phyloP scores from a whole-genome alignment of 2,888 invertebrate species.

The Latrodectus hesperus region DNA sequence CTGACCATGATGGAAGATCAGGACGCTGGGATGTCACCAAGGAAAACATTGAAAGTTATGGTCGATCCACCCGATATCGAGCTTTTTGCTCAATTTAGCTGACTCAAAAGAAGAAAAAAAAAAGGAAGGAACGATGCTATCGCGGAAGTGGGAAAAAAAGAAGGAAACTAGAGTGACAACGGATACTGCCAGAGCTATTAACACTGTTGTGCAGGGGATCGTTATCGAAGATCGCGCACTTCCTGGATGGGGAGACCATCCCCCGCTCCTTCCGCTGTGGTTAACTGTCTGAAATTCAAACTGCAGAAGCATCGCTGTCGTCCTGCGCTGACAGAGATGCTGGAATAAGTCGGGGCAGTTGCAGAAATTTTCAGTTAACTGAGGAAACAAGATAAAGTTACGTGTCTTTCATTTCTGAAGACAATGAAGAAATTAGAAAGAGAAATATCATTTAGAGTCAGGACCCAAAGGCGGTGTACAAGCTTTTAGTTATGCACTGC shows the following conservation, averaged over 20 bases:
- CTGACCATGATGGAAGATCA: too few species aligned
- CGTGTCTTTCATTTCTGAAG: background rate
- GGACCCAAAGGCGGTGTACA: too few species aligned
- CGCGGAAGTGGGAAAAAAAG: background rate
- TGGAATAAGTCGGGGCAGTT: background rate
- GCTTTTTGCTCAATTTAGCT: too few species aligned
- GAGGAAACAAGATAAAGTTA: too few species aligned
- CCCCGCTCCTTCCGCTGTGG: background rate
- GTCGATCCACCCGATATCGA: too few species aligned
- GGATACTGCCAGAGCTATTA: slow-evolving; percentile 1
- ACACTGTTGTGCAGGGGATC: background rate
- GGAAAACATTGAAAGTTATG: too few species aligned
- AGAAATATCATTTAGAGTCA: background rate
- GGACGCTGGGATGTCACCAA: too few species aligned
- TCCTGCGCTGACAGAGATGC: background rate
- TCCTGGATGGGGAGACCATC: background rate
- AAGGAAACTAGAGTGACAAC: background rate
- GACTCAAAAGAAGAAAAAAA: too few species aligned
- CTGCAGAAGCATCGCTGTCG: background rate
- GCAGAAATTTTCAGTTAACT: too few species aligned
- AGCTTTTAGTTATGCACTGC: too few species aligned
- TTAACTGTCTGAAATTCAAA: background rate
- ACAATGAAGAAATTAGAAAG: background rate
- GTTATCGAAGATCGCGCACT: background rate
- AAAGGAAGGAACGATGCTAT: background rate